A percentile compares a stretch with the other conserved stretches of the same genome.
Conservation (phyloP, 2,888 invertebrate species). For the Cosmia pyralina region DNA sequence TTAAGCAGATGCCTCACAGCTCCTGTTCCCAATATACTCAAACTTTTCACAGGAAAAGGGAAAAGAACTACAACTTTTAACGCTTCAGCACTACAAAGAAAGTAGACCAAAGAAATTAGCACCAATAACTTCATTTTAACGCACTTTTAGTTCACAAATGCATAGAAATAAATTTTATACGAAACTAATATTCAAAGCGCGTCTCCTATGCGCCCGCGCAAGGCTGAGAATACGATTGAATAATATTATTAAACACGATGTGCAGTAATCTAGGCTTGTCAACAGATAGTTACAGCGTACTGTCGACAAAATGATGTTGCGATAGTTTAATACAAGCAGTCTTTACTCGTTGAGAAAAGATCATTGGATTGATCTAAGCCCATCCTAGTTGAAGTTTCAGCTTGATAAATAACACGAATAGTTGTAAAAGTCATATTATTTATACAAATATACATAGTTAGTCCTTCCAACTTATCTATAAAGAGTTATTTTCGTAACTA, state of each 20-base stretch:
- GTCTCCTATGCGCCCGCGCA: constrained; percentile 6
- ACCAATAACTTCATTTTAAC: constrained; percentile 51
- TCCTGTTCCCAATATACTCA: constrained; percentile 67
- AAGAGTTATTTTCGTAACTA: no score
- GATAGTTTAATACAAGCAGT: not conserved
- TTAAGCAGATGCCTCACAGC: constrained; percentile 65
- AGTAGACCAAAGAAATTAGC: constrained; percentile 18
- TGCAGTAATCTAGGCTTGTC: not conserved
- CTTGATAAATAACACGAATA: not conserved
- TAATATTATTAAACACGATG: not conserved
- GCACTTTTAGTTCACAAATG: constrained; percentile 10
- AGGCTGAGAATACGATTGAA: not conserved
- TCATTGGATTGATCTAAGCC: not conserved
- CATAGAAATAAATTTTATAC: not conserved
- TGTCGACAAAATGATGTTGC: constrained; percentile 6
- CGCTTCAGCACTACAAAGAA: constrained; percentile 40
- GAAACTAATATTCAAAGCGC: not conserved
- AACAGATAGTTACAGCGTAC: not conserved
- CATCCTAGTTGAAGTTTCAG: not conserved
- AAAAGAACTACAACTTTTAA: constrained; percentile 67
- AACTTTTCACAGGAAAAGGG: constrained; percentile 66
- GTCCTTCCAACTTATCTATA: not conserved
- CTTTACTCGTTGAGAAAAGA: not conserved
- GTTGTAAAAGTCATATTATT: not conserved
- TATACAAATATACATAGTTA: no score